A percentile compares a stretch with the other conserved stretches of the same genome.
phyloP scores from a whole-genome alignment of 2,113 vertebrate genomes.

The Ailuropoda melanoleuca region DNA sequence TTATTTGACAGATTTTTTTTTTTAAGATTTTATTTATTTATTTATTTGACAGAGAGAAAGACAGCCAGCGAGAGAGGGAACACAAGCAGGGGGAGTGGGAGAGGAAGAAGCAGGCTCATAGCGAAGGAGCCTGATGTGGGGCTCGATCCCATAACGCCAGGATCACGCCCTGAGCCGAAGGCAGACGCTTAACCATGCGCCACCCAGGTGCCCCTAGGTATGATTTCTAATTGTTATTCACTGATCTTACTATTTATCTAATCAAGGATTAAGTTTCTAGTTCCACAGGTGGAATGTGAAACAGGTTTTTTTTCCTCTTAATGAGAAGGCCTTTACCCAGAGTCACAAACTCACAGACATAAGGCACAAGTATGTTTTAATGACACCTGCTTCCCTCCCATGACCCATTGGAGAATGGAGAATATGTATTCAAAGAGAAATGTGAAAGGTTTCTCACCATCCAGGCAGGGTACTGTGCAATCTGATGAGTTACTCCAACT shows the following conservation, averaged over 20 bases:
- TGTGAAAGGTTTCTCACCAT: background rate
- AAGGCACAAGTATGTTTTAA: background rate
- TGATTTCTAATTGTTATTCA: background rate
- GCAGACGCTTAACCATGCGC: no score
- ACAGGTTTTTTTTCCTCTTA: background rate
- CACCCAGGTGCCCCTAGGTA: no score
- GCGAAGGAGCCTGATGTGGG: no score
- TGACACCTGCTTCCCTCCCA: background rate
- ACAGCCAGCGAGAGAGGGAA: no score
- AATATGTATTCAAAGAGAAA: background rate
- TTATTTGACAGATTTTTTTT: no score
- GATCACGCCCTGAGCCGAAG: no score
- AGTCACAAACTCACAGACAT: background rate
- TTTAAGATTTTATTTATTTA: no score
- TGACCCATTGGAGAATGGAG: background rate
- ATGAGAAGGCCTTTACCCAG: background rate
- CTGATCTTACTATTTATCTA: background rate
- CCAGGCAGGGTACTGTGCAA: background rate
- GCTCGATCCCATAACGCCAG: no score
- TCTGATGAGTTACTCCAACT: background rate
- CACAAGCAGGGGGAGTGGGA: no score
- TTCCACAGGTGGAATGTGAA: background rate
- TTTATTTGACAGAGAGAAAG: no score
- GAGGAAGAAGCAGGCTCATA: no score
- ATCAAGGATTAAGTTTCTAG: conserved; percentile 11